Evolutionary conservation across 2,113 vertebrate species (phyloP).

Genomic region (Leptobrachium leishanense): DNA sequence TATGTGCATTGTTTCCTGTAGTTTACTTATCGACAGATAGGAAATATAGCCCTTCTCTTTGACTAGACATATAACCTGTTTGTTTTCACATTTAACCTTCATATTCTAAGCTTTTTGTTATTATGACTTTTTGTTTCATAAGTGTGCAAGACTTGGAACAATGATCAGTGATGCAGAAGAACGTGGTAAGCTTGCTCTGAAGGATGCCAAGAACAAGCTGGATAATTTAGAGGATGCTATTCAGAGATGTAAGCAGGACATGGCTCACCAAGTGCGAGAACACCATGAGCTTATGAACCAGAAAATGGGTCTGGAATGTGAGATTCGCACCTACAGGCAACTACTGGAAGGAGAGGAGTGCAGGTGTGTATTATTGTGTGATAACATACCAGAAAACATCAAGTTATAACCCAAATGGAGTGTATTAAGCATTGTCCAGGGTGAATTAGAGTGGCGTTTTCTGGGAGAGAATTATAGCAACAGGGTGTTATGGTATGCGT

Average conservation of each 20-base stretch:
- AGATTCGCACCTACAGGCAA: conserved; percentile 96
- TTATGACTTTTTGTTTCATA: not conserved
- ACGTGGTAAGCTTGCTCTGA: conserved; percentile 80
- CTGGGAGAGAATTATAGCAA: too few relatives aligned
- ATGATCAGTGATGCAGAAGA: conserved; percentile 83
- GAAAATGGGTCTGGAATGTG: conserved; percentile 92
- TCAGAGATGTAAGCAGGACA: conserved; percentile 85
- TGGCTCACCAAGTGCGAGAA: conserved; percentile 85
- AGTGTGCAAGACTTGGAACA: conserved; percentile 86
- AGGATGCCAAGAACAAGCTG: conserved; percentile 84
- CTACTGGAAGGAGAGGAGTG: conserved; percentile 93
- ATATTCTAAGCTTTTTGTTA: too few relatives aligned
- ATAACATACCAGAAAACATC: not conserved
- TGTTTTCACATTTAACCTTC: too few relatives aligned
- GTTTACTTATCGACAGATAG: too few relatives aligned
- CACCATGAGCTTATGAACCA: conserved; percentile 93
- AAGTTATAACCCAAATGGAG: not conserved
- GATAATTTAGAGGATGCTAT: conserved; percentile 81
- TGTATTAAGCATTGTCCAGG: not conserved
- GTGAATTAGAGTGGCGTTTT: too few relatives aligned
- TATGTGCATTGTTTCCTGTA: too few relatives aligned
- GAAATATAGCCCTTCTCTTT: too few relatives aligned
- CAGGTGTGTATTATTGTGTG: conserved; percentile 65
- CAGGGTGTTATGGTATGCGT: too few relatives aligned
- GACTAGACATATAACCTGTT: too few relatives aligned